Conservation (phyloP, 2,888 invertebrate species). For the Ommatoiulus sabulosus region DNA sequence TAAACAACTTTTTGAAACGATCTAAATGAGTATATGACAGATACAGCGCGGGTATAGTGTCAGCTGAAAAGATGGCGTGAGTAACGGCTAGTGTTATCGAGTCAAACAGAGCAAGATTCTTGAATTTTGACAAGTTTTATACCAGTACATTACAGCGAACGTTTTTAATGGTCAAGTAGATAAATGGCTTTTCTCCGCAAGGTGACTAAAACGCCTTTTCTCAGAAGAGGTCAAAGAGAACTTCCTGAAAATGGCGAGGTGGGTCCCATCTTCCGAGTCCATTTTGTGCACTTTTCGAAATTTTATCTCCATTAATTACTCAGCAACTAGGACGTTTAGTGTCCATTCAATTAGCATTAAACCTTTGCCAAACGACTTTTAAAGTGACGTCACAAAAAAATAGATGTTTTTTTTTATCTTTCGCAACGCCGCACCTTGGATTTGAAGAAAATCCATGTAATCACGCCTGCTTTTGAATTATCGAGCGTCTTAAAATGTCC, state of each 20-base stretch:
- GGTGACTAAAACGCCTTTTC: constrained; percentile 6
- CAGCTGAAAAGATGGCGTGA: too few species aligned
- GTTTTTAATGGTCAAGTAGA: background rate
- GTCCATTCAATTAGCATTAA: constrained; percentile 36
- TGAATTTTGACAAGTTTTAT: too few species aligned
- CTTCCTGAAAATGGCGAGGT: constrained; percentile 25
- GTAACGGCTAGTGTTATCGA: too few species aligned
- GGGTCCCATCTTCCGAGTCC: background rate
- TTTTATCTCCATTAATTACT: constrained; percentile 39
- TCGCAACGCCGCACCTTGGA: background rate
- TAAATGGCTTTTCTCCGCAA: background rate
- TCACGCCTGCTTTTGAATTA: too few species aligned
- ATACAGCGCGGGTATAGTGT: too few species aligned
- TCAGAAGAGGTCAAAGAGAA: background rate
- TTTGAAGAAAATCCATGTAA: background rate
- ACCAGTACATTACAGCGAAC: background rate
- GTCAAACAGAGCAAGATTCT: too few species aligned
- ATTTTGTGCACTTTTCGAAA: background rate
- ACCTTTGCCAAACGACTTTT: constrained; percentile 19
- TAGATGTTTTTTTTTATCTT: background rate
- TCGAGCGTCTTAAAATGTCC: too few species aligned
- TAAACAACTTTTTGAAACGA: too few species aligned
- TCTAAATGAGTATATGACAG: too few species aligned
- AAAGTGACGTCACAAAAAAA: background rate
- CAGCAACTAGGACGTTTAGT: background rate